Evolutionary conservation across 2,113 vertebrate species (phyloP).

Genomic region (Corythoichthys intestinalis): DNA sequence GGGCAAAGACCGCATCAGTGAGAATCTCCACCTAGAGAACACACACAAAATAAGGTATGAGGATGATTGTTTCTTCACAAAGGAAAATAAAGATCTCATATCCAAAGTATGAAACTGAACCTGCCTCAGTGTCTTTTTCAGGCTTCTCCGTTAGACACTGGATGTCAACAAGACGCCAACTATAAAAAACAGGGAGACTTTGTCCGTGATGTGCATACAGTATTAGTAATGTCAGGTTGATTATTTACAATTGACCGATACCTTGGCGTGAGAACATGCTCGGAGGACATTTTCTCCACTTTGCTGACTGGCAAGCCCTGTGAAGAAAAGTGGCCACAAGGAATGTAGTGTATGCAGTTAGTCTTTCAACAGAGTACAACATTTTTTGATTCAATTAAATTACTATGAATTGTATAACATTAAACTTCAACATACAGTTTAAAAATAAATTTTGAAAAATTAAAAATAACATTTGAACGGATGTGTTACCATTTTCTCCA

Average conservation of each 20-base stretch:
- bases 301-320: constrained; percentile 81
- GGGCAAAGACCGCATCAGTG: constrained; percentile 48
- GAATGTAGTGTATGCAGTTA: too few species aligned
- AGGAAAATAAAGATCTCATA: neutral
- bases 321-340: constrained; percentile 14
- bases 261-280: constrained; percentile 92
- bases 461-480: too few species aligned
- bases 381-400: too few species aligned
- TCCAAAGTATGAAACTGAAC: constrained; percentile 2
- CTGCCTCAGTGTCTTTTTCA: constrained; percentile 55
- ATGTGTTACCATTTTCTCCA: too few species aligned
- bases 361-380: too few species aligned
- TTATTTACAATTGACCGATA: constrained; percentile 47
- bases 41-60: neutral
- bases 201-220: neutral
- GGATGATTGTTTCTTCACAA: neutral
- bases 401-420: too few species aligned
- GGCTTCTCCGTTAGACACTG: constrained; percentile 58
- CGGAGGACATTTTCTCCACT: constrained; percentile 86
- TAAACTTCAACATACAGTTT: too few species aligned
- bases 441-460: too few species aligned
- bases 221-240: neutral
- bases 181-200: constrained; percentile 48
- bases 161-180: constrained; percentile 79
- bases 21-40: constrained; percentile 55